Conservation (phyloP, 2,888 invertebrate species). For the Drosophila rellima region DNA sequence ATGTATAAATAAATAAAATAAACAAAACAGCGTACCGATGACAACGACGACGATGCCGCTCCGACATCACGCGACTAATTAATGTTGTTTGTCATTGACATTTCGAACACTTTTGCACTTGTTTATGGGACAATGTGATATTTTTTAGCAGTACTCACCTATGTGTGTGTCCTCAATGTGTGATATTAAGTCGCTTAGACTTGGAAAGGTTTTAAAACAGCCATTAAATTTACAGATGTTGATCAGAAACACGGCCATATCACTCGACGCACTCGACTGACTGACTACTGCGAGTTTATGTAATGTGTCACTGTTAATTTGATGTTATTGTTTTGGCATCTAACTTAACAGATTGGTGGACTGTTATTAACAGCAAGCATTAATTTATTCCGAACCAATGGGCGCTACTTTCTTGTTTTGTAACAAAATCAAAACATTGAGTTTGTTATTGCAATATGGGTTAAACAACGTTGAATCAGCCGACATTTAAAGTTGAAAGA, state of each 20-base stretch:
- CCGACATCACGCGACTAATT: constrained; percentile 72
- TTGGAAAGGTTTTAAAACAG: constrained; percentile 94
- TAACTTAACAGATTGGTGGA: constrained; percentile 45
- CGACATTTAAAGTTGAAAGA: constrained; percentile 1
- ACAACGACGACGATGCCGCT: constrained; percentile 46
- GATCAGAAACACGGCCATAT: constrained; percentile 95
- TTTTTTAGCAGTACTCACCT: constrained; percentile 87
- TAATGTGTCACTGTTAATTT: constrained; percentile 55
- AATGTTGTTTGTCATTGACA: constrained; percentile 55
- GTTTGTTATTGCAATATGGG: background rate
- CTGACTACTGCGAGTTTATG: constrained; percentile 81
- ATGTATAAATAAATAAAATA: constrained; percentile 73
- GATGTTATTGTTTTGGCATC: constrained; percentile 46
- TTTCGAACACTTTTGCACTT: constrained; percentile 45
- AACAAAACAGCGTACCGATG: constrained; percentile 63
- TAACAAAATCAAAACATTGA: constrained; percentile 1
- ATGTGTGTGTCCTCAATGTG: constrained; percentile 96
- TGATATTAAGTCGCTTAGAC: constrained; percentile 92
- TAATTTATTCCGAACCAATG: constrained; percentile 5
- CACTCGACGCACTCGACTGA: constrained; percentile 83
- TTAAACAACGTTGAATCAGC: background rate
- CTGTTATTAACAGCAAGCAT: constrained; percentile 48
- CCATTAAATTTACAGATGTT: constrained; percentile 95
- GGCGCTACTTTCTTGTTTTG: background rate
- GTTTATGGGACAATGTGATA: constrained; percentile 21